Percentiles rank a stretch among this genome's conserved stretches.
Evolutionary conservation across 1,140 invertebrate species (phyloP).

Genomic region (Thaumatotibia leucotreta): DNA sequence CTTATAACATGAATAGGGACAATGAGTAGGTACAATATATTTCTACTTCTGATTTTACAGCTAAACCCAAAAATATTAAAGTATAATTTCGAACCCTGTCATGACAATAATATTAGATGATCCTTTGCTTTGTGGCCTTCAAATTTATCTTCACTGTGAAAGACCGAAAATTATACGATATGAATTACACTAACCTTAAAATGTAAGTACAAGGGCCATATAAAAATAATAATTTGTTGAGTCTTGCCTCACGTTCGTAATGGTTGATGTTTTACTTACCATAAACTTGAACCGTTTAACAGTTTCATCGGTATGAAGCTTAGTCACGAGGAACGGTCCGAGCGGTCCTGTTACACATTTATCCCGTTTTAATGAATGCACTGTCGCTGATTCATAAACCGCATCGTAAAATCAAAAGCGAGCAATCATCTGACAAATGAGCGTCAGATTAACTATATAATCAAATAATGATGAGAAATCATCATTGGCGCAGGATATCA

Average conservation of each 20-base stretch:
- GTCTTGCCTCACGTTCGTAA: background rate
- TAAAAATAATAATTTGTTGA: background rate
- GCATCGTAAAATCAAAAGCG: constrained; percentile 42
- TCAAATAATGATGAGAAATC: constrained; percentile 23
- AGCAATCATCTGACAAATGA: constrained; percentile 38
- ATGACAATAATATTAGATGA: no score
- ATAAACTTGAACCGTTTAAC: constrained; percentile 5
- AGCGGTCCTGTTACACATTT: constrained; percentile 28
- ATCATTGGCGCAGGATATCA: constrained; percentile 2
- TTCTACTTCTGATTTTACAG: no score
- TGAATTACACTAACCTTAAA: no score
- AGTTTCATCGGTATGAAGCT: constrained; percentile 18
- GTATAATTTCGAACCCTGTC: no score
- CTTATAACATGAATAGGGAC: no score
- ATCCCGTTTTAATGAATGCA: constrained; percentile 43
- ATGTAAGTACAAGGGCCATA: no score
- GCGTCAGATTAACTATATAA: constrained; percentile 26
- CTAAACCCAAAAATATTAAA: no score
- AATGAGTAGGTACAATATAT: no score
- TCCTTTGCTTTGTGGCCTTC: no score
- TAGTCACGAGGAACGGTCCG: constrained; percentile 27
- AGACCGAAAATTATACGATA: no score
- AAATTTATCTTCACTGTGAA: no score
- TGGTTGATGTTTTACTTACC: background rate
- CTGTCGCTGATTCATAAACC: constrained; percentile 45